Percentiles rank a stretch among this genome's conserved stretches.
phyloP scores from a whole-genome alignment of 2,888 invertebrate genomes.

The Ectropis crepuscularia region DNA sequence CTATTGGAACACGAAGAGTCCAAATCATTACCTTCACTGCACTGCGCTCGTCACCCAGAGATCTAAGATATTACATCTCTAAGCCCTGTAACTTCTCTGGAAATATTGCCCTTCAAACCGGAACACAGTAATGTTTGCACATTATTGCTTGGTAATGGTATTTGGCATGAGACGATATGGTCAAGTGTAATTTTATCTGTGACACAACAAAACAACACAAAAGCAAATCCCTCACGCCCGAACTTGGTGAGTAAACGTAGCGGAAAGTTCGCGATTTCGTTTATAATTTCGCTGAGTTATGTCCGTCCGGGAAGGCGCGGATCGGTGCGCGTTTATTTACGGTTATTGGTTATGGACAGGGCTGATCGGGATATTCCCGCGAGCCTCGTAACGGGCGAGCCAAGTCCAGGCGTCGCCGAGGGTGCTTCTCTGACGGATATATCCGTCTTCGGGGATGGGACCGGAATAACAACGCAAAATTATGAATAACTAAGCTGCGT shows the following conservation, averaged over 20 bases:
- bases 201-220: conserved; percentile 41
- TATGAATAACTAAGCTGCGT: conserved; percentile 64
- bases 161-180: too few species aligned
- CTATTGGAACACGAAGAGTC: too few species aligned
- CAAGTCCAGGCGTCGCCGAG: conserved; percentile 63
- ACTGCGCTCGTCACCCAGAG: too few species aligned
- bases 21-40: too few species aligned
- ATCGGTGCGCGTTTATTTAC: conserved; percentile 76
- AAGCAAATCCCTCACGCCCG: conserved; percentile 40
- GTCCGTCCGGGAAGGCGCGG: conserved; percentile 48
- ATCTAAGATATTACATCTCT: too few species aligned
- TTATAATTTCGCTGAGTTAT: conserved; percentile 52
- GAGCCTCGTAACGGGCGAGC: conserved; percentile 77
- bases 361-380: conserved; percentile 77
- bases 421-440: conserved; percentile 78
- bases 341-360: conserved; percentile 83
- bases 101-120: too few species aligned
- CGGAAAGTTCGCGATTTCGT: conserved; percentile 26
- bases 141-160: too few species aligned
- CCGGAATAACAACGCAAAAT: conserved; percentile 64
- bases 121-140: too few species aligned
- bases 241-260: conserved; percentile 17
- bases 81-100: too few species aligned
- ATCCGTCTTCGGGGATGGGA: conserved; percentile 77
- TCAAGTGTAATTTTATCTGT: too few species aligned